phyloP scores from a whole-genome alignment of 2,888 invertebrate genomes.

The Malthinus flaveolus region DNA sequence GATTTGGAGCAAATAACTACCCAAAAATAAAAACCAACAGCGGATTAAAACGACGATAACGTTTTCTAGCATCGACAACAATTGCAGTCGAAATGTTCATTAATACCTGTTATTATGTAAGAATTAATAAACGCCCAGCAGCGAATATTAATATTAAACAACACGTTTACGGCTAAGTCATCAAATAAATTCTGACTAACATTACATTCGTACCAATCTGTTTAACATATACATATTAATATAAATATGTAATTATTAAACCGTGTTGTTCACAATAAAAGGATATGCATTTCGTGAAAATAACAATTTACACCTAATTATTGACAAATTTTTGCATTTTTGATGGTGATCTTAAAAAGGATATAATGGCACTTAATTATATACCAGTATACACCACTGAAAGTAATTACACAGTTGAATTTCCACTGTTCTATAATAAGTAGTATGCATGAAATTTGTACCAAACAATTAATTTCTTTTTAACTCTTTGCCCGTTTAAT shows the following conservation, averaged over 20 bases:
- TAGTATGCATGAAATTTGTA: too few species aligned
- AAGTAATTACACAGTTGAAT: too few species aligned
- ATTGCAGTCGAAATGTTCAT: conserved; percentile 5
- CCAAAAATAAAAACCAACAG: too few species aligned
- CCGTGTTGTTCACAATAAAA: not conserved
- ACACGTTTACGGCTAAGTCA: conserved; percentile 14
- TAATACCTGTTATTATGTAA: conserved; percentile 13
- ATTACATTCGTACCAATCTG: not conserved
- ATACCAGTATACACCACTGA: too few species aligned
- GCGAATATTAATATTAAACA: conserved; percentile 25
- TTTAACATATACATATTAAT: not conserved
- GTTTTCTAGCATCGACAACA: not conserved
- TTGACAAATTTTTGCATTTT: not conserved
- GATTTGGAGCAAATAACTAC: too few species aligned
- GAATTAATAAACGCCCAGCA: conserved; percentile 28
- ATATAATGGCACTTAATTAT: too few species aligned
- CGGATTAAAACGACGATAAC: not conserved
- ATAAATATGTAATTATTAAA: not conserved
- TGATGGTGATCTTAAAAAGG: too few species aligned
- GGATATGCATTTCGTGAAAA: not conserved
- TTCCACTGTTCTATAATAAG: too few species aligned
- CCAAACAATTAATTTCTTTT: too few species aligned
- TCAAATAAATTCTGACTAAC: conserved; percentile 21
- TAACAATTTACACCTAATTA: not conserved
- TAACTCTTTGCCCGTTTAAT: too few species aligned